These are phyloP conservation scores for Cololabis saira DNA, from an alignment of 2,113 vertebrate genomes.

Conservation along the genomic window DNA sequence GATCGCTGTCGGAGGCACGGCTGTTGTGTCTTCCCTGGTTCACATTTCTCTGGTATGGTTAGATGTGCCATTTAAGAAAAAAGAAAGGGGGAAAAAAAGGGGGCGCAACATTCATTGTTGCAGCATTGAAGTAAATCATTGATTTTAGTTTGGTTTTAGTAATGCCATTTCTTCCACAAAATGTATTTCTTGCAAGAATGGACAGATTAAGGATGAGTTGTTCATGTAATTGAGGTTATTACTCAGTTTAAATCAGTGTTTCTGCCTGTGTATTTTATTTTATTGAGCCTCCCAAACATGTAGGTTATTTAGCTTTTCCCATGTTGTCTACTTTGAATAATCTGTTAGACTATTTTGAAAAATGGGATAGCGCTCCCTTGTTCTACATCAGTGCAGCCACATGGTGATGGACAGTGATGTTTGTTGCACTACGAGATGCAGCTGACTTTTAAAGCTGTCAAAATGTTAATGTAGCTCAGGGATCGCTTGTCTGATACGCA, in stretches of 20 bases:
- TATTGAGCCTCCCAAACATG: conserved; percentile 6
- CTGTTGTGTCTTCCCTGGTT: conserved; percentile 24
- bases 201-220: conserved; percentile 28
- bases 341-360: conserved; percentile 60
- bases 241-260: conserved; percentile 5
- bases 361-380: conserved; percentile 13
- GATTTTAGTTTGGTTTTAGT: conserved; percentile 46
- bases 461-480: conserved; percentile 37
- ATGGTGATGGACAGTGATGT: not conserved
- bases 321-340: conserved; percentile 30
- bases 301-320: conserved; percentile 1
- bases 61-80: conserved; percentile 31
- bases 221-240: conserved; percentile 30
- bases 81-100: conserved; percentile 16
- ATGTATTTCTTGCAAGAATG: not conserved
- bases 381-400: conserved; percentile 4
- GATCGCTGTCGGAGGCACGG: conserved; percentile 46
- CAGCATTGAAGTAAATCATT: conserved; percentile 26
- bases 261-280: conserved; percentile 25
- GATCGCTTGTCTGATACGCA: conserved; percentile 46
- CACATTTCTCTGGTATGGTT: conserved; percentile 23
- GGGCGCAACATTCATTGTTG: conserved; percentile 9
- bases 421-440: conserved; percentile 1
- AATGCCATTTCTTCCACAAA: conserved; percentile 28
- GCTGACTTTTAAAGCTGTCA: conserved; percentile 43